Evolutionary conservation across 2,797 vertebrate genomes (phyloP), one percentile per base, ranked within the genome.

Genomic region (Ataeniobius toweri): DNA sequence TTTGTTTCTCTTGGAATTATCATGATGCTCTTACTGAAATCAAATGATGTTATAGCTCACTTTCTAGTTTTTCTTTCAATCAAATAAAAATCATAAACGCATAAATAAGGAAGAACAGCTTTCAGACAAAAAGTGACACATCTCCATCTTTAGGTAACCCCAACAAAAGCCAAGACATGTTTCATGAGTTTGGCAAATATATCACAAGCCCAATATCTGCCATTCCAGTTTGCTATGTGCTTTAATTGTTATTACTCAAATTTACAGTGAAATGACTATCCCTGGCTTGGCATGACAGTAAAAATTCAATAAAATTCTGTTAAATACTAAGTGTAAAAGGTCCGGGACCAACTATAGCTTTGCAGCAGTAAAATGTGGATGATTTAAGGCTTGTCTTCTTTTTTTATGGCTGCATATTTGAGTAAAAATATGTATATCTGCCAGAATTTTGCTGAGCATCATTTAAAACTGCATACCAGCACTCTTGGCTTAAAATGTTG

Each of bases 311-410:
- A 58, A 73, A 73, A 58, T 51, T 58, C 39, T 18, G 16, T 41
- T 67, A 22, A 41, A 73, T 56, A 14, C 44, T 28, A 63, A 83
- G 71, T 73, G 73, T 80, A 73, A 85, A 86, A 56, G 46, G 14
- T 67, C 24, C 9, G 24, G 36, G 16, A 76, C 51, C 81, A 90
- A 76, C 84, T 82, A 77, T 41, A 74, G 24, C 9, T 16, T 46
- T 18, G 41, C 67, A 78, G 70, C 70, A 69, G 58, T 31, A 48
- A 80, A 78, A 56, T 56, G 63, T 73, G 71, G 76, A 56, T 55
- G 76, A 79, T 88, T 86, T 76, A 86, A 86, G 80, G 56, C 71
- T 77, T 61, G 13, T 80, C 76, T 80, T 84, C 24, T 46, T 79
- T 48, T 58, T n/a, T 16, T 53, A 50, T 59, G 73, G 79, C 74